These are phyloP conservation scores for Cassiopea andromeda DNA, from an alignment of 30 jellyfish, hydroid and myxozoan genomes.

Conservation along the genomic window DNA sequence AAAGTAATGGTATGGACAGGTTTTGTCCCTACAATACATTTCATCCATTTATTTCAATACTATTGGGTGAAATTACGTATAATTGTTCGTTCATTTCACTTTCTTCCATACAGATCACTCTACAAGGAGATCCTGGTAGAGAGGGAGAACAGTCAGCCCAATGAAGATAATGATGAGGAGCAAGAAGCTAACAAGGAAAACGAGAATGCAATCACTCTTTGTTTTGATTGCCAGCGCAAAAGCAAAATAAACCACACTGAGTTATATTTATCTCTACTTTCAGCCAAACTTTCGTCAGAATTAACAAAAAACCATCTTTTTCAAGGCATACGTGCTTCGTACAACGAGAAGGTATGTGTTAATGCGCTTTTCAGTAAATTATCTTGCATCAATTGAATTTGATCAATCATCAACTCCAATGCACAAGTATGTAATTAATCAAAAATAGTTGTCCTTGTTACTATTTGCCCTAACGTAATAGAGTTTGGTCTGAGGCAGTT, in stretches of 20 bases:
- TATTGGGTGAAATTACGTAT: neutral
- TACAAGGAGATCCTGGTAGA: conserved; percentile 1
- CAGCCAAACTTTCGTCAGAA: conserved; percentile 53
- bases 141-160: neutral
- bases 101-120: neutral
- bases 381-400: no score
- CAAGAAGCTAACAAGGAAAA: neutral
- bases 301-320: conserved; percentile 19
- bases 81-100: neutral
- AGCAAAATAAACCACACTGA: conserved; percentile 44
- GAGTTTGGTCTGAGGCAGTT: no score
- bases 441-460: no score
- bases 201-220: neutral
- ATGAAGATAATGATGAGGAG: conserved; percentile 13
- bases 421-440: no score
- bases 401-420: no score
- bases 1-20: no score
- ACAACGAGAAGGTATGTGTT: conserved; percentile 13
- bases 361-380: no score
- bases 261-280: conserved; percentile 37
- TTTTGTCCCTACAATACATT: no score
- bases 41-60: no score
- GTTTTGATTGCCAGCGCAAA: conserved; percentile 54
- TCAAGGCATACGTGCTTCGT: conserved; percentile 4
- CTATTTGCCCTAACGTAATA: no score